Evolutionary conservation across 2,797 vertebrate genomes (phyloP).

Genomic region (Xenentodon cancila): DNA sequence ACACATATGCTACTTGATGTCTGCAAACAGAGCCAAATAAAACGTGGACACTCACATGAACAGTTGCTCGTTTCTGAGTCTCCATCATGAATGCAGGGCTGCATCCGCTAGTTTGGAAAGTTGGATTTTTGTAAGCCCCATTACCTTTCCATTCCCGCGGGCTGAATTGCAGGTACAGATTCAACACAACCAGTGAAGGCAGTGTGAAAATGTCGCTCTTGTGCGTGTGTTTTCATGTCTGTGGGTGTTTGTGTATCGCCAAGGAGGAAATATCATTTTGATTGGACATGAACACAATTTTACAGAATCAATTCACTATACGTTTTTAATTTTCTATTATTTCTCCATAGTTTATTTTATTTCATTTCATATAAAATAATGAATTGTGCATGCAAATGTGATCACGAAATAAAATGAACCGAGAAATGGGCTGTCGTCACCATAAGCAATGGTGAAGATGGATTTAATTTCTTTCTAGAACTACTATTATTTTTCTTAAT

Average conservation of each 20-base stretch:
- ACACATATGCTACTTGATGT: conserved; percentile 4
- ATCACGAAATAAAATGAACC: too few species aligned
- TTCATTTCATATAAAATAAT: too few species aligned
- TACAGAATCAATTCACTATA: not conserved
- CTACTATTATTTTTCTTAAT: too few species aligned
- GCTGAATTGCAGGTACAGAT: conserved; percentile 58
- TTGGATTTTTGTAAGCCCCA: conserved; percentile 53
- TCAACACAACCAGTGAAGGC: conserved; percentile 51
- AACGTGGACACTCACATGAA: conserved; percentile 30
- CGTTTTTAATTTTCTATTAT: too few species aligned
- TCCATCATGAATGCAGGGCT: conserved; percentile 28
- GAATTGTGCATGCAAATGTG: too few species aligned
- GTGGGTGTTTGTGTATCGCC: not conserved
- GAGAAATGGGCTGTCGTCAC: too few species aligned
- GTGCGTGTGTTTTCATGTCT: conserved; percentile 10
- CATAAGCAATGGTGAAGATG: too few species aligned
- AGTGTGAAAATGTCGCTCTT: conserved; percentile 24
- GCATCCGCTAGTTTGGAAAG: conserved; percentile 53
- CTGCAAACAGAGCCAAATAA: conserved; percentile 13
- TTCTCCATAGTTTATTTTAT: too few species aligned
- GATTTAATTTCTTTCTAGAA: too few species aligned
- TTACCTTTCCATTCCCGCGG: conserved; percentile 60
- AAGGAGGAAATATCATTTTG: conserved; percentile 16
- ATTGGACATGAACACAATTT: conserved; percentile 5
- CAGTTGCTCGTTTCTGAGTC: conserved; percentile 20